Evolutionary conservation across 2,797 vertebrate genomes (phyloP).

Genomic region (Lutjanus campechanus): DNA sequence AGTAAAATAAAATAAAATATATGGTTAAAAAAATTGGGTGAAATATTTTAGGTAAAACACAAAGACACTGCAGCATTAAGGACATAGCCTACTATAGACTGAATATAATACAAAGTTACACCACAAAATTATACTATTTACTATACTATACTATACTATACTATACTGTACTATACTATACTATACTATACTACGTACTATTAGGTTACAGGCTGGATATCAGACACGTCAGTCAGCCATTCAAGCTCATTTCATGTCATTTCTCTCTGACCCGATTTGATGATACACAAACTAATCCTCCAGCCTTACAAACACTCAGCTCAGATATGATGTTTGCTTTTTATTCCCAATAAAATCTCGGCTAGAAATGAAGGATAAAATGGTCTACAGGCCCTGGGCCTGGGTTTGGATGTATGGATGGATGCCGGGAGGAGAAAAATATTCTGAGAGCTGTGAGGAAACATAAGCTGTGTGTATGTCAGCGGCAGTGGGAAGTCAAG

Average conservation of each 20-base stretch:
- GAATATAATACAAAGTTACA: not conserved
- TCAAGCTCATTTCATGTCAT: constrained; percentile 42
- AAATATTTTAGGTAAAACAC: not conserved
- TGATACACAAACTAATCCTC: constrained; percentile 40
- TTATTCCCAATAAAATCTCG: not conserved
- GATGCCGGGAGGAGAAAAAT: constrained; percentile 18
- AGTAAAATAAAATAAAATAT: not conserved
- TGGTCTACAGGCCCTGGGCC: not conserved
- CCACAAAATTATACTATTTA: not conserved
- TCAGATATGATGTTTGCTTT: not conserved
- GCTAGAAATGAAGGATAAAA: not conserved
- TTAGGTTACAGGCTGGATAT: constrained; percentile 11
- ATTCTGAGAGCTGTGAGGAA: constrained; percentile 41
- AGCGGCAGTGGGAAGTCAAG: constrained; percentile 55
- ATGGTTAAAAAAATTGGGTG: constrained; percentile 4
- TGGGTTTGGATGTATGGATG: not conserved
- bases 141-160: constrained; percentile 11
- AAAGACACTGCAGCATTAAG: not conserved
- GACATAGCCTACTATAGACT: not conserved
- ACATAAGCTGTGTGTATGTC: constrained; percentile 51
- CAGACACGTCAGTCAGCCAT: constrained; percentile 16
- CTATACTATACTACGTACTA: not conserved
- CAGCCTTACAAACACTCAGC: constrained; percentile 22
- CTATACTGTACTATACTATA: constrained; percentile 14
- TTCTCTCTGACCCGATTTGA: constrained; percentile 65